These are phyloP conservation scores for Monochamus saltuarius DNA, from an alignment of 1,140 invertebrate genomes.

Conservation along the genomic window DNA sequence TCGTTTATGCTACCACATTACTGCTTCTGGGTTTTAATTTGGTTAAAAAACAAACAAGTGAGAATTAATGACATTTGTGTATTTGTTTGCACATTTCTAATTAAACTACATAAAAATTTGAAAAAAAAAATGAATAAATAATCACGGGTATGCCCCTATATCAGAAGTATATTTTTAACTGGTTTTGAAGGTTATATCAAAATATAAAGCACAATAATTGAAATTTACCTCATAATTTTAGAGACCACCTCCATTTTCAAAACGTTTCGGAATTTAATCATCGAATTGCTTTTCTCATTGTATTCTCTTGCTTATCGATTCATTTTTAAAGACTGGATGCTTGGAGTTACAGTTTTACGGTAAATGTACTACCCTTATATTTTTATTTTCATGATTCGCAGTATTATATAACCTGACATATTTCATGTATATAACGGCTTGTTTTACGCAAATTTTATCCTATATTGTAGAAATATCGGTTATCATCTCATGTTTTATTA, in stretches of 20 bases:
- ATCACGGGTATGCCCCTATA: no score
- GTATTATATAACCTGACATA: constrained; percentile 14
- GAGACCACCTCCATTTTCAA: no score
- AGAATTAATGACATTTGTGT: not conserved
- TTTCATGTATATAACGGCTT: constrained; percentile 5
- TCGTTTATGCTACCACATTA: not conserved
- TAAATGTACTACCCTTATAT: constrained; percentile 1
- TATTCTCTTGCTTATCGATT: constrained; percentile 22
- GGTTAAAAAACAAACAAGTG: not conserved
- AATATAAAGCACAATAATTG: constrained; percentile 30
- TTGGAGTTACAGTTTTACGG: constrained; percentile 14
- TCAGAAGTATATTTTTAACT: no score
- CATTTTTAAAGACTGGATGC: constrained; percentile 10
- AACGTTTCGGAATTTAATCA: not conserved
- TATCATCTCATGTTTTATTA: not conserved
- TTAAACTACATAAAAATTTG: no score
- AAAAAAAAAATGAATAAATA: no score
- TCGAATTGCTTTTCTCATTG: constrained; percentile 11
- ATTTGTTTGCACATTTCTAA: not conserved
- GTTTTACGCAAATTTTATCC: no score
- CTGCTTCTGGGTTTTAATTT: not conserved
- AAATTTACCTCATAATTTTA: constrained; percentile 22
- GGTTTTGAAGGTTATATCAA: constrained; percentile 20
- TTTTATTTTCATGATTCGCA: constrained; percentile 27
- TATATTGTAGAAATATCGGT: not conserved